Evolutionary conservation across 2,888 invertebrate genomes (phyloP), one percentile per base, ranked within the genome.

Genomic region (Cryptophagus acutangulus): DNA sequence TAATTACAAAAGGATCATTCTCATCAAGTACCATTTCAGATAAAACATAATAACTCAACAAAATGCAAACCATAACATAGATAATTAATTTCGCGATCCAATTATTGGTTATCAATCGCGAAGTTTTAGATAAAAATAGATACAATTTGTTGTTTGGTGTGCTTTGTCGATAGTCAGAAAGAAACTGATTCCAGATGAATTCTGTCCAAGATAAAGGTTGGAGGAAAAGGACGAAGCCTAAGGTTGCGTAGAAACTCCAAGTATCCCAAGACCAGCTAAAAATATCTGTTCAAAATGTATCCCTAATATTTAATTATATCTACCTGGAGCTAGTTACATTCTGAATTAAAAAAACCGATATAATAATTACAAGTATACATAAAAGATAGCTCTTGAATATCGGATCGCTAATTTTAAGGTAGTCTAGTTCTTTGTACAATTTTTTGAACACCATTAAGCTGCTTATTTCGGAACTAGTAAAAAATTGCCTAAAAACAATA

Each of bases 361-460:
- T 43, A 29, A 82, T 69, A 12, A 84, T 74, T 24, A 79, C 58
- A 18, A 78, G 68, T 18, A 79, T 74, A 51, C 78, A 75, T 1
- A 79, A 67, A 17, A 85, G 70, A 61, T 85, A 92, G 64, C 87
- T 91, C 63, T 89, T 90, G 60, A 90, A 87, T 48, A 92, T 75
- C 0, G 87, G 84, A 70, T 94, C 93, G 1, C 84, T 80, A 51
- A 87, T 78, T 36, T 76, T 70, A 34, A 87, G 68, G 64, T 85
- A 92, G 2, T 79, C 78, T 52, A 79, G 71, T 67, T 93, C 92
- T 71, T 77, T 76, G 25, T 72, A 72, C 42, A 69, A 75, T 53
- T 78, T 75, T 50, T 71, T 76, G 61, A 86, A 87, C 29, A 78
- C 75, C 43, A 87, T 61, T 51, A 79, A 70, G 18, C 77, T 71